These are phyloP conservation scores for Nysson spinosus DNA, from an alignment of 2,888 invertebrate species.

Conservation along the genomic window DNA sequence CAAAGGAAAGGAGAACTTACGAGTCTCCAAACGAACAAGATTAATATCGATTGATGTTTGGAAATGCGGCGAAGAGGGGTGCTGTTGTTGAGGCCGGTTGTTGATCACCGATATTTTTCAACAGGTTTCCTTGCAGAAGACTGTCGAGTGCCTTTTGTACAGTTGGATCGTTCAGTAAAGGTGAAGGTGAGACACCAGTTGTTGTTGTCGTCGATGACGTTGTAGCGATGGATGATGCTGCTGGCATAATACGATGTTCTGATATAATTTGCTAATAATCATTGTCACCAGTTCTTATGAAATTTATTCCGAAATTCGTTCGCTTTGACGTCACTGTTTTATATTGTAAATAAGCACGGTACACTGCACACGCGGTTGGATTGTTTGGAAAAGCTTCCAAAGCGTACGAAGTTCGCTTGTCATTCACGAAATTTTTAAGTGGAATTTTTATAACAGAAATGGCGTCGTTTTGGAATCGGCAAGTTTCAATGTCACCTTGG, in stretches of 20 bases:
- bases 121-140: conserved; percentile 80
- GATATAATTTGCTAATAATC: conserved; percentile 45
- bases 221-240: conserved; percentile 67
- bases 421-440: not conserved
- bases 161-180: conserved; percentile 86
- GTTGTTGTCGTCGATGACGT: conserved; percentile 61
- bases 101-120: conserved; percentile 78
- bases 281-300: conserved; percentile 3
- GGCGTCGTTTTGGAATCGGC: too few species aligned
- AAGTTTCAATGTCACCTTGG: too few species aligned
- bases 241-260: conserved; percentile 68
- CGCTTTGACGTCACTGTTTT: conserved; percentile 49
- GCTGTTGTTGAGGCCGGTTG: conserved; percentile 63
- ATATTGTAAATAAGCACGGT: conserved; percentile 25
- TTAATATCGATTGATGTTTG: conserved; percentile 75
- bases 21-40: too few species aligned
- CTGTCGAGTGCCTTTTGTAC: conserved; percentile 90
- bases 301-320: conserved; percentile 51
- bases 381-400: conserved; percentile 25
- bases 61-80: conserved; percentile 75
- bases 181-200: conserved; percentile 77
- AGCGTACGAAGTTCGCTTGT: conserved; percentile 55
- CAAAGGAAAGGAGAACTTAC: not conserved
- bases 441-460: not conserved
- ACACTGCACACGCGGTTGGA: conserved; percentile 40